Evolutionary conservation across 2,888 invertebrate genomes (phyloP), one percentile per base, ranked within the genome.

Genomic region (Druceiella hillmani): DNA sequence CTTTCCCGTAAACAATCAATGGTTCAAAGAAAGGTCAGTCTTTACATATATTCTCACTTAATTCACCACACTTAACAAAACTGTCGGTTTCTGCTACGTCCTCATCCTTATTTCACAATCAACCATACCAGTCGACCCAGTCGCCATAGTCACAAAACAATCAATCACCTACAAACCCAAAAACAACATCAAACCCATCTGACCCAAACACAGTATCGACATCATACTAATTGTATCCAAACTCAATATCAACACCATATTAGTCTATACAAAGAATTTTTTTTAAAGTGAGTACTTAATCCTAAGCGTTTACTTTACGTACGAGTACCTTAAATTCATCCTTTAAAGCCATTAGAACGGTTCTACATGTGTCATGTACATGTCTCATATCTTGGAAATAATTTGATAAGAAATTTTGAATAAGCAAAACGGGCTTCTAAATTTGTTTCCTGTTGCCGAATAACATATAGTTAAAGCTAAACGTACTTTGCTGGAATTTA

Each of bases 21-120:
- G n/a, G n/a, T n/a, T n/a, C n/a, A 11, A 13, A 29, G 15, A 14
- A 13, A 29, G 14, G 15, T 29, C 29, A 29, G 15, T 29, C 29
- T 29, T 9, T 29, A 14, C 29, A 14, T 6, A 11, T 14, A 14
- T 29, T 16, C 13, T 11, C 29, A 16, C 12, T 16, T 12, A 14
- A 13, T 11, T 14, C 12, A 16, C 15, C 29, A 29, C 29, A 13
- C 13, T 16, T 14, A 16, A 10, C 13, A n/a, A 13, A 7, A 29
- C 13, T 16, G 9, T 29, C 13, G 14, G 14, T 14, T n/a, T 29
- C 29, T 29, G 14, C 29, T 10, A 12, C 15, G n/a, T 16, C 13
- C 15, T n/a, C 29, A 29, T 29, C 29, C n/a, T 16, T 16, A 29
- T 11, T 16, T 29, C 29, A 13, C 14, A 14, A 13, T n/a, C 4